Evolutionary conservation across 2,797 vertebrate genomes (phyloP), one percentile per base, ranked within the genome.

Genomic region (Malacoctenus gilli): DNA sequence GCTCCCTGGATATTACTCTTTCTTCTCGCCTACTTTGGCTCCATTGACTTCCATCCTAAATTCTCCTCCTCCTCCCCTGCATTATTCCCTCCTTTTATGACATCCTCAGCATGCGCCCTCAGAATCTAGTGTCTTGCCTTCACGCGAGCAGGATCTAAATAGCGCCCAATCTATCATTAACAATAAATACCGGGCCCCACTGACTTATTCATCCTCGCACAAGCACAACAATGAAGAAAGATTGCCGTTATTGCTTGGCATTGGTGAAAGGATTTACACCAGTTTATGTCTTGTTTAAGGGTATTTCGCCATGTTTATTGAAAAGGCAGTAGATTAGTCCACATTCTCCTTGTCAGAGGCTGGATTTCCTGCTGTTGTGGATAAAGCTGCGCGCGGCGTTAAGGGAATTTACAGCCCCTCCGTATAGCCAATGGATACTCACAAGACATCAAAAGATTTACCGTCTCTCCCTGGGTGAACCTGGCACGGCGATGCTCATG

Each of bases 381-480:
- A 74, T 68, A 72, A 73, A 77, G 67, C 72, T 21, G 34, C 18
- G 41, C 4, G 44, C 53, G 44, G 68, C 21, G 51, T 79, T 77
- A 67, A 59, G 59, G 67, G 75, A 81, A 87, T 88, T 80, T 83
- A 76, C 61, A 62, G 72, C 68, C 61, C 12, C 22, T 52, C 62
- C 14, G 15, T 75, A 50, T 35, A 66, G 72, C 70, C 68, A 18
- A 49, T 70, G 56, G 77, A 80, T 76, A 68, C 77, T 83, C 71
- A 63, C 58, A 82, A 79, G 80, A 83, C 82, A 79, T 87, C 69
- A 86, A 63, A 82, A 79, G 84, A 86, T 81, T 87, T 76, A 76
- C 52, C 2, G 42, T 60, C 55, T 75, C 67, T 82, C 62, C 70
- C 65, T 40, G 64, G 59, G 75, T 65, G 72, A 77, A 79, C 51